Evolutionary conservation across 2,113 vertebrate species (phyloP).

Genomic region (Phaethon lepturus): DNA sequence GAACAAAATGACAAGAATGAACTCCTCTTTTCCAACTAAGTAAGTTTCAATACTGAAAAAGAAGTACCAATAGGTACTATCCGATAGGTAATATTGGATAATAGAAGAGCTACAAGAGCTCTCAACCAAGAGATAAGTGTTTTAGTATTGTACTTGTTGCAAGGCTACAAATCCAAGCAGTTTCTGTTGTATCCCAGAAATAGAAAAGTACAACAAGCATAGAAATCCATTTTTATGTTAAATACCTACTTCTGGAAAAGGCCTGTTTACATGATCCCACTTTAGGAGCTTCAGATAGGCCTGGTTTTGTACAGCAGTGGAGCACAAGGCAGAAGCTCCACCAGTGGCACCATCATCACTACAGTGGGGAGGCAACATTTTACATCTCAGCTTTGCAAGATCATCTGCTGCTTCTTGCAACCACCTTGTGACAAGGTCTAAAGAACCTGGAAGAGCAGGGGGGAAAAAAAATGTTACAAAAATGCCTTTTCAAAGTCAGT

Average conservation of each 20-base stretch:
- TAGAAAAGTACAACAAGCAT: not conserved
- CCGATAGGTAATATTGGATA: too few species aligned
- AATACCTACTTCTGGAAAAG: slow-evolving; percentile 90
- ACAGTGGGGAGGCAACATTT: not conserved
- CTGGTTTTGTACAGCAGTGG: slow-evolving; percentile 83
- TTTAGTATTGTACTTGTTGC: not conserved
- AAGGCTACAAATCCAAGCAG: not conserved
- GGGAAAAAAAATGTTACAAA: not conserved
- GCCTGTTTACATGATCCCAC: slow-evolving; percentile 87
- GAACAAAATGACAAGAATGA: not conserved
- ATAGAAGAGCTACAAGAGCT: not conserved
- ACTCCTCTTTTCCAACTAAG: not conserved
- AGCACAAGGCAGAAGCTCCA: slow-evolving; percentile 16
- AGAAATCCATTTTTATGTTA: not conserved
- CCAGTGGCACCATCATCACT: slow-evolving; percentile 37
- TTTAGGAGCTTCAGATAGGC: slow-evolving; percentile 91
- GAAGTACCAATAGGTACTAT: not conserved
- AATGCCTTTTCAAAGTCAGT: not conserved
- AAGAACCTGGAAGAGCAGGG: slow-evolving; percentile 80
- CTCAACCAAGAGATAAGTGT: not conserved
- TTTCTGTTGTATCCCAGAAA: not conserved
- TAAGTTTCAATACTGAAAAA: not conserved
- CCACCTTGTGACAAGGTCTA: slow-evolving; percentile 93
- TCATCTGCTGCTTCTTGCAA: slow-evolving; percentile 84
- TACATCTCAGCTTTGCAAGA: slow-evolving; percentile 63